These are phyloP conservation scores for Sipha flava DNA, from an alignment of 1,140 invertebrate species.

Conservation along the genomic window DNA sequence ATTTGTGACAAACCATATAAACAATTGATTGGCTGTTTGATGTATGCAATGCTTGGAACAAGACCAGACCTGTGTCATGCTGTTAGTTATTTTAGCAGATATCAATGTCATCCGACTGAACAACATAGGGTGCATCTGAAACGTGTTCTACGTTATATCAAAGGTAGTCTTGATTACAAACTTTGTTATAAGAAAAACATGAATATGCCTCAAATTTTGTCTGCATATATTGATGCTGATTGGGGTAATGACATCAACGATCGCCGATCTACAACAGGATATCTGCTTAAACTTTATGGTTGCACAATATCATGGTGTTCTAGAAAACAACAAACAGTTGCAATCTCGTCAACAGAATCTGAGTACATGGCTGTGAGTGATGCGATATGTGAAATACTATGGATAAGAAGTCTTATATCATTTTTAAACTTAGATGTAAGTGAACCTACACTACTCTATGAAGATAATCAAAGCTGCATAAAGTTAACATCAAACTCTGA, in stretches of 20 bases:
- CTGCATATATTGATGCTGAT: not conserved
- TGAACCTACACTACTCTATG: not conserved
- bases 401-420: not conserved
- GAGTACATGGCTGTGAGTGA: not conserved
- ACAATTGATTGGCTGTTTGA: not conserved
- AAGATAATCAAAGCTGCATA: not conserved
- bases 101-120: conserved; percentile 37
- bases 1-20: not conserved
- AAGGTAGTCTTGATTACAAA: conserved; percentile 36
- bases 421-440: not conserved
- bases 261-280: not conserved
- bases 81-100: conserved; percentile 39
- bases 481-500: not conserved
- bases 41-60: conserved; percentile 40
- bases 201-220: not conserved
- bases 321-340: conserved; percentile 11
- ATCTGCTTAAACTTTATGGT: not conserved
- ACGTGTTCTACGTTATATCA: conserved; percentile 40
- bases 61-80: conserved; percentile 39
- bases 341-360: not conserved
- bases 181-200: conserved; percentile 36
- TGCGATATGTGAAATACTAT: not conserved
- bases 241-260: not conserved
- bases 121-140: conserved; percentile 38
- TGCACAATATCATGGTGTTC: not conserved